Percentiles rank a stretch among this genome's conserved stretches.
These are phyloP conservation scores for Danaus plexippus DNA, from an alignment of 1,140 invertebrate species.

Conservation along the genomic window DNA sequence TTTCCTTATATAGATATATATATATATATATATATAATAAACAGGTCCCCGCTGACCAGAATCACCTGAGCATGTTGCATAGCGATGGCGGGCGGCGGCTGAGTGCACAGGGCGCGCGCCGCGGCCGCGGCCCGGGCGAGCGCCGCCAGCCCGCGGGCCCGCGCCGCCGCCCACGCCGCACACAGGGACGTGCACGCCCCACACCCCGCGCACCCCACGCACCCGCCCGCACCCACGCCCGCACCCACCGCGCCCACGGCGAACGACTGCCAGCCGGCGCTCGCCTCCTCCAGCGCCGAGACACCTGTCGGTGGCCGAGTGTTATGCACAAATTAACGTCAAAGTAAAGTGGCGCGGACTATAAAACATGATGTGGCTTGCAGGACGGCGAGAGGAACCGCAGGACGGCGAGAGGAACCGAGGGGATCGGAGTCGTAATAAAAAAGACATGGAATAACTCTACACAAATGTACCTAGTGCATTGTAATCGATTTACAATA, in stretches of 20 bases:
- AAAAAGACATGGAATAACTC: no score
- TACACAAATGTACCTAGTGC: no score
- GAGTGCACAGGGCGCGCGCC: conserved; percentile 87
- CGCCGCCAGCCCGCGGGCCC: conserved; percentile 82
- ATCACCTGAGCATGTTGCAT: conserved; percentile 78
- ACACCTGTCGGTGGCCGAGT: conserved; percentile 29
- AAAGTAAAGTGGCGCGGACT: no score
- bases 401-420: no score
- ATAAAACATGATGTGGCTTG: no score
- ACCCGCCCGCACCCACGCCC: conserved; percentile 81
- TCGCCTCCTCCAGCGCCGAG: conserved; percentile 34
- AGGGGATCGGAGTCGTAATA: no score
- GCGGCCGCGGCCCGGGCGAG: conserved; percentile 83
- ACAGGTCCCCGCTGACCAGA: no score
- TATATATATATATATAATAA: no score
- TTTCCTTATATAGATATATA: no score
- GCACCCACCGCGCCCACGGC: conserved; percentile 70
- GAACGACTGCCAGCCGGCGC: conserved; percentile 33
- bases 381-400: no score
- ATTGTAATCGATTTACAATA: no score
- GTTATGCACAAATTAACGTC: no score
- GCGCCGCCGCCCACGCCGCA: conserved; percentile 84
- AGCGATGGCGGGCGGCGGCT: conserved; percentile 93
- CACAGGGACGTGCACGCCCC: conserved; percentile 63
- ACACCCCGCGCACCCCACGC: conserved; percentile 66